Conservation (phyloP, 2,113 vertebrate genomes). For the Ptyas mucosa region DNA sequence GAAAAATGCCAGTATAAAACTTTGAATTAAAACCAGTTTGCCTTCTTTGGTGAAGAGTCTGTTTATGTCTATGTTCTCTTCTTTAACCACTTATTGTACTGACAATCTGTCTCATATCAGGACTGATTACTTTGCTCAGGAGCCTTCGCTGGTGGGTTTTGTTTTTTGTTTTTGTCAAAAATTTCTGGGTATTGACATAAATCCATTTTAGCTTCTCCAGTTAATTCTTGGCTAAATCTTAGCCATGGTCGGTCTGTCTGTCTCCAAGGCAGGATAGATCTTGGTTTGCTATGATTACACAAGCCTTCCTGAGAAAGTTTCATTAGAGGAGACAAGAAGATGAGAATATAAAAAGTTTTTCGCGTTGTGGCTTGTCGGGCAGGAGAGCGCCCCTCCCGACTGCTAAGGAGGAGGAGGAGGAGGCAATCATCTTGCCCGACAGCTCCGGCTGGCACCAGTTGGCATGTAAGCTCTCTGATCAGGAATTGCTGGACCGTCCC, state of each 20-base stretch:
- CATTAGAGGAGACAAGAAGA: neutral
- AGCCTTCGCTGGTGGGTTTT: neutral
- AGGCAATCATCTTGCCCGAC: neutral
- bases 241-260: neutral
- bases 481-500: neutral
- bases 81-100: neutral
- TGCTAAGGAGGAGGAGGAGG: neutral
- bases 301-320: neutral
- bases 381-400: neutral
- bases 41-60: no score
- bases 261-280: neutral
- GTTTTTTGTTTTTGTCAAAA: neutral
- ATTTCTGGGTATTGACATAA: no score
- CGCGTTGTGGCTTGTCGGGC: neutral
- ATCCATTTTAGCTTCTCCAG: neutral
- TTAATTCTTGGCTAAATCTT: no score
- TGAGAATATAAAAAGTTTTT: neutral
- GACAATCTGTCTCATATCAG: neutral
- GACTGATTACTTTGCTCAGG: neutral
- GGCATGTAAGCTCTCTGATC: neutral
- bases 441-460: neutral
- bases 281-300: neutral
- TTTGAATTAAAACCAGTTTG: neutral
- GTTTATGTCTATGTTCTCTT: neutral
- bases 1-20: neutral